phyloP scores from a whole-genome alignment of 2,113 vertebrate genomes.

The Xiphophorus maculatus region DNA sequence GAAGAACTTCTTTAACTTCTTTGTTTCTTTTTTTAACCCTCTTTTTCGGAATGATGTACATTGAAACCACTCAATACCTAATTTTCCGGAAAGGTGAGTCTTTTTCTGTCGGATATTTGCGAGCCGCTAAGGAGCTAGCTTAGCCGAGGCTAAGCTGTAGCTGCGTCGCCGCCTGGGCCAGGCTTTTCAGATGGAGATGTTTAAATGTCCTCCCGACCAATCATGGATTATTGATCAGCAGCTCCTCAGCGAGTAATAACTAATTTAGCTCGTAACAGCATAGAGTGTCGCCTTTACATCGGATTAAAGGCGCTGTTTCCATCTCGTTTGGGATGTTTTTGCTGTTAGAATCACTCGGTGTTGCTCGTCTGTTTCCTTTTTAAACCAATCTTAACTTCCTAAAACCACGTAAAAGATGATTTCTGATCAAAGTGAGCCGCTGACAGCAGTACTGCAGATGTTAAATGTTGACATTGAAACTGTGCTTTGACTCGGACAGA shows the following conservation, averaged over 20 bases:
- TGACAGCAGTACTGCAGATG: not conserved
- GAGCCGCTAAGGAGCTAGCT: conserved; percentile 55
- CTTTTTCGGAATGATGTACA: conserved; percentile 34
- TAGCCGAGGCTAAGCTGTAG: conserved; percentile 76
- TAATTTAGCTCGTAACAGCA: not conserved
- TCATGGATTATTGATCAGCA: not conserved
- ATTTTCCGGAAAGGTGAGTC: conserved; percentile 53
- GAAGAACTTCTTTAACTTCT: conserved; percentile 39
- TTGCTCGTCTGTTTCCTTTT: conserved; percentile 12
- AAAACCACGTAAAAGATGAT: not conserved
- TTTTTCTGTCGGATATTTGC: not conserved
- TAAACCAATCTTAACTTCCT: conserved; percentile 15
- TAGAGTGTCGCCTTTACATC: not conserved
- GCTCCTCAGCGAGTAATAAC: not conserved
- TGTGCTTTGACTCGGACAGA: conserved; percentile 3
- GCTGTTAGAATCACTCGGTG: conserved; percentile 26
- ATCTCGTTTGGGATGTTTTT: not conserved
- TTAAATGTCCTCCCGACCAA: conserved; percentile 17
- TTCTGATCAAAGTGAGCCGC: not conserved
- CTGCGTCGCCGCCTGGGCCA: conserved; percentile 68
- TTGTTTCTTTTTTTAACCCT: conserved; percentile 5
- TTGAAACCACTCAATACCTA: no score
- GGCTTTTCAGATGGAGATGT: conserved; percentile 28
- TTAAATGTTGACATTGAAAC: not conserved
- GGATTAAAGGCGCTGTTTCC: not conserved